Evolutionary conservation across 2,113 vertebrate genomes (phyloP), one percentile per base, ranked within the genome.

Genomic region (Excalfactoria chinensis): DNA sequence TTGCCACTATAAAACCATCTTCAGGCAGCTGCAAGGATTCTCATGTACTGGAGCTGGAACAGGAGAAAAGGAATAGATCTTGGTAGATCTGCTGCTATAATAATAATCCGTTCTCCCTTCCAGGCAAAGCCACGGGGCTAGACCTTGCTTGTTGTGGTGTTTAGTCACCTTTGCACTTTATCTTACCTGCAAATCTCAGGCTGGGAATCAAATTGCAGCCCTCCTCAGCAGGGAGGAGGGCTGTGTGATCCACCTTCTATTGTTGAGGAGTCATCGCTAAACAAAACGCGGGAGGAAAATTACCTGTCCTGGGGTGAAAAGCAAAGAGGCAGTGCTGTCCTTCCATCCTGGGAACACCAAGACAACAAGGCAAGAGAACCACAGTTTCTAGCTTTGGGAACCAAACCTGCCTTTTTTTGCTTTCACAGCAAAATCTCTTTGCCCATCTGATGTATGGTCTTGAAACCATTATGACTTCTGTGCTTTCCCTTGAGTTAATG

Each of bases 151-250:
- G 96, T 84, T 94, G 87, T 95, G 89, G 88, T 95, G 89, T 97
- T 95, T 94, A 97, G 95, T 95, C 94, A 97, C 91, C 95, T 96
- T 96, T 96, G 94, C 88, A 95, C 95, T 94, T 96, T 92, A 95
- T 95, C 94, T 94, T 89, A 95, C 94, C 91, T 93, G 59, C 67
- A 93, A 90, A 95, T 96, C 95, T 94, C 87, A 84, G 95, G 80
- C 88, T 90, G 89, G 81, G 89, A 95, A 95, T 93, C 96, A 95
- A 96, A 95, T 95, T 96, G 89, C 95, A 93, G 87, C 83, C 58
- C 89, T 96, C 72, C 91, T 93, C 85, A 77, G 62, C 85, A 85
- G 89, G 51, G 15, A 82, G 91, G 93, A 93, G 96, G 88, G 92
- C 91, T 90, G 91, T 92, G 79, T 93, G 96, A 96, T 95, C 91